Percentiles rank a stretch among this genome's conserved stretches.
Evolutionary conservation across 2,797 vertebrate genomes (phyloP).

Genomic region (Tarsius wallacei): DNA sequence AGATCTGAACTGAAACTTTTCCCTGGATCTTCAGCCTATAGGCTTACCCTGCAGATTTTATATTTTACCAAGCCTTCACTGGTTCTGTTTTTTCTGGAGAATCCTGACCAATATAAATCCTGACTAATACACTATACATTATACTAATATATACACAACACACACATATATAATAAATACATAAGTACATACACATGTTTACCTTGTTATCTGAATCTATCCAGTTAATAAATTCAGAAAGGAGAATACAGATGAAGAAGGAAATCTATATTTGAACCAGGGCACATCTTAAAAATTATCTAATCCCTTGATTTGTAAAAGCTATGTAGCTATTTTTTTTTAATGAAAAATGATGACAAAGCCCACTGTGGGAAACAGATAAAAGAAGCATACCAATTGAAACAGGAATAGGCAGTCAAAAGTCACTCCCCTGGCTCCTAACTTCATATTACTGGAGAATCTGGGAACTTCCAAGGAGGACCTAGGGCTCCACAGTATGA

Average conservation of each 20-base stretch:
- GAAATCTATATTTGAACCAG: background rate
- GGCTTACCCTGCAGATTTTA: background rate
- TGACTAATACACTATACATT: background rate
- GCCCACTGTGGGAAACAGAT: background rate
- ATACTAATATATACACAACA: background rate
- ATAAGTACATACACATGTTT: background rate
- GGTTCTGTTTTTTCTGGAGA: conserved; percentile 12
- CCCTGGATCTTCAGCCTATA: background rate
- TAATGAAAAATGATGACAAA: conserved; percentile 26
- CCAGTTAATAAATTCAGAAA: conserved; percentile 27
- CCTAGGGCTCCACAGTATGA: background rate
- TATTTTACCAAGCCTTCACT: background rate
- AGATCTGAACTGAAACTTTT: background rate
- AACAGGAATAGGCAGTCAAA: background rate
- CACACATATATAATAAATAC: background rate
- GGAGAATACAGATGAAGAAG: background rate
- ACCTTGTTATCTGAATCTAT: background rate
- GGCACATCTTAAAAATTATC: conserved; percentile 45
- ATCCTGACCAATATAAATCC: background rate
- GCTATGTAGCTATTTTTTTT: background rate
- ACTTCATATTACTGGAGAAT: background rate
- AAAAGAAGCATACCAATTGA: background rate
- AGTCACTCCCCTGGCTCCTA: background rate
- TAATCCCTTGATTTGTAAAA: background rate
- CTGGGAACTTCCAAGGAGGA: background rate